Evolutionary conservation across 2,797 vertebrate genomes (phyloP).

Genomic region (Odontamblyopus rebecca): DNA sequence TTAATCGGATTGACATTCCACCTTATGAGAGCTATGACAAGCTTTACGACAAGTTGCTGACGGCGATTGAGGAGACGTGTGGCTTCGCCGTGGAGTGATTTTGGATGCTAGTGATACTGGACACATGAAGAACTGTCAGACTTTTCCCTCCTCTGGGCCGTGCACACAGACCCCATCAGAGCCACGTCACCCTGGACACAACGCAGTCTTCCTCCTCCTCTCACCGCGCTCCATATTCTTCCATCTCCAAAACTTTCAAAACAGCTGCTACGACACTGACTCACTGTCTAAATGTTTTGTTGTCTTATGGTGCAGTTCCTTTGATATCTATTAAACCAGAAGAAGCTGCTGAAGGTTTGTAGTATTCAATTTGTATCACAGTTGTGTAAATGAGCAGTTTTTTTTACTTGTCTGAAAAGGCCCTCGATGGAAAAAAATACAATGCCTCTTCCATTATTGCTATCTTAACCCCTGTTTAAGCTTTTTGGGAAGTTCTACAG

Average conservation of each 20-base stretch:
- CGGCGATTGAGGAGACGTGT: conserved; percentile 97
- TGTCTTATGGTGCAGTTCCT: conserved; percentile 20
- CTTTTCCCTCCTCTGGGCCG: conserved; percentile 19
- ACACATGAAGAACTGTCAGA: conserved; percentile 33
- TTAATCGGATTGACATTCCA: conserved; percentile 98
- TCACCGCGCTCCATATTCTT: conserved; percentile 34
- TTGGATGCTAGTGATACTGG: neutral
- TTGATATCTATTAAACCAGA: conserved; percentile 11
- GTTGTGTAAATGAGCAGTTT: conserved; percentile 5
- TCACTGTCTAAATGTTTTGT: conserved; percentile 4
- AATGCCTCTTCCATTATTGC: conserved; percentile 5
- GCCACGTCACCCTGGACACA: conserved; percentile 28
- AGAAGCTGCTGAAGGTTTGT: conserved; percentile 19
- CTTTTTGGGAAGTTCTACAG: neutral
- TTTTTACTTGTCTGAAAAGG: conserved; percentile 5
- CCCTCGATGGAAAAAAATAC: neutral
- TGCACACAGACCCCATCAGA: conserved; percentile 9
- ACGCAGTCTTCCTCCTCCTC: conserved; percentile 57
- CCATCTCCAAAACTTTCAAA: conserved; percentile 34
- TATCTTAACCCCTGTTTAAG: conserved; percentile 20
- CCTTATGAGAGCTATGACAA: conserved; percentile 97
- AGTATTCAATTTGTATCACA: neutral
- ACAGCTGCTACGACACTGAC: conserved; percentile 60
- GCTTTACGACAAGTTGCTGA: conserved; percentile 92
- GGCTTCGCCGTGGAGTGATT: conserved; percentile 94